Base-by-base conservation (phyloP, 2,797 vertebrate species). In the Schizothorax lantsangensis region DNA sequence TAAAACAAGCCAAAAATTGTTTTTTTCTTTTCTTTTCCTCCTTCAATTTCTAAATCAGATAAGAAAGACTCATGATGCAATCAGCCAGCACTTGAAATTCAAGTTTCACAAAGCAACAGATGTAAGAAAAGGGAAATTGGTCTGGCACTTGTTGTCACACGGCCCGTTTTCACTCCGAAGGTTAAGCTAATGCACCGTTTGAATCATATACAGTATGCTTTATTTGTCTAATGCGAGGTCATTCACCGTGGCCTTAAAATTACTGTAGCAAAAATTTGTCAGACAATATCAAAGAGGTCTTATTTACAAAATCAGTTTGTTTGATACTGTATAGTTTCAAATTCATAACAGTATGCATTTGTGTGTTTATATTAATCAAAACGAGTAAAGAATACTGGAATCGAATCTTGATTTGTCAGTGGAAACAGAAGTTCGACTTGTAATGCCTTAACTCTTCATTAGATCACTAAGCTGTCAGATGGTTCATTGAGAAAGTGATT, bases 301-400 rank as follows among this genome's bases (percentile, higher is more conserved):
- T 84, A 47, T 68, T 69, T 82, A 85, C 78, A 47, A 69, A 81
- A 86, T 80, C 83, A 69, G 78, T 66, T 43, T 80, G 45, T 81
- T 66, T 49, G 84, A 89, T 80, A 36, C 85, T 75, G 68, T 81
- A n/a, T 84, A 59, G 77, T 74, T 84, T 84, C 19, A 84, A 84
- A 45, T 83, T 78, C 71, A 66, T 82, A 79, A 84, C 81, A 74
- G 74, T 79, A 86, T 84, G 84, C 57, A 86, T 84, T 66, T 64
- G 59, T 86, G 78, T 79, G 78, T 79, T 81, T 74, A 36, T 86
- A 86, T 88, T 72, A 88, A 83, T 85, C 79, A 77, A 69, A 73
- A 23, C 83, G 52, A 86, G 83, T 62, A 85, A 88, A 81, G 59
- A 85, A 75, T 88, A 89, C 81, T 87, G 80, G 66, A 88, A 88